phyloP scores from a whole-genome alignment of 2,797 vertebrate genomes.

The Propithecus perrieri region DNA sequence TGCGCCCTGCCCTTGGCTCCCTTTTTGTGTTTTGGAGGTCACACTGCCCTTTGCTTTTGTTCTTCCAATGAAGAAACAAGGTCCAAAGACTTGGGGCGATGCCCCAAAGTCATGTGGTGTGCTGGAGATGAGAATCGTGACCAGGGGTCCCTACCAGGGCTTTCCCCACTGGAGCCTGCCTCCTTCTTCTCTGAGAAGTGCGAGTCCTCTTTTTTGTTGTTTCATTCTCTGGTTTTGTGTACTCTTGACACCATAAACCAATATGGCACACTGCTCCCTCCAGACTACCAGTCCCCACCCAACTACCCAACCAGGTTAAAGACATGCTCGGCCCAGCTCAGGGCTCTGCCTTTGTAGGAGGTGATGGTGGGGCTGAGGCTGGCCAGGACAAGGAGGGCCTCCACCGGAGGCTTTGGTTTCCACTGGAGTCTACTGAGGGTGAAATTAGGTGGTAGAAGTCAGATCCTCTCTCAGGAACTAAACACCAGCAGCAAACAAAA shows the following conservation, averaged over 20 bases:
- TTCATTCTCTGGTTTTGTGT: background rate
- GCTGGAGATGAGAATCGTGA: background rate
- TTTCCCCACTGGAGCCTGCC: background rate
- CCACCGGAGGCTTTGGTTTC: background rate
- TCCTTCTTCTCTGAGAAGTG: background rate
- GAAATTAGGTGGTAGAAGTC: background rate
- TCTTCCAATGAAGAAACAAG: background rate
- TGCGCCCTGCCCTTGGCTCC: background rate
- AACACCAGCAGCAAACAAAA: background rate
- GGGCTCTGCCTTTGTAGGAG: background rate
- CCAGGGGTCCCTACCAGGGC: background rate
- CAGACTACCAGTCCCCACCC: background rate
- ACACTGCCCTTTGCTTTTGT: background rate
- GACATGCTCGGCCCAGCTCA: background rate
- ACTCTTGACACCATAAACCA: background rate
- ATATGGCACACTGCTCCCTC: background rate
- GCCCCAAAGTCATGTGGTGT: background rate
- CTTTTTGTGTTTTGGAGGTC: background rate
- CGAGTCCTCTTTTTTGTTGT: background rate
- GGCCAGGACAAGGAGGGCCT: background rate
- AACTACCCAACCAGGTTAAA: background rate
- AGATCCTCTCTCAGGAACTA: constrained; percentile 49
- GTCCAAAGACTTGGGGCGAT: background rate
- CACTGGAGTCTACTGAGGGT: background rate
- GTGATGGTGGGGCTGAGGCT: background rate